Evolutionary conservation across 2,888 invertebrate species (phyloP), one percentile per base, ranked within the genome.

Genomic region (Arctia plantaginis): DNA sequence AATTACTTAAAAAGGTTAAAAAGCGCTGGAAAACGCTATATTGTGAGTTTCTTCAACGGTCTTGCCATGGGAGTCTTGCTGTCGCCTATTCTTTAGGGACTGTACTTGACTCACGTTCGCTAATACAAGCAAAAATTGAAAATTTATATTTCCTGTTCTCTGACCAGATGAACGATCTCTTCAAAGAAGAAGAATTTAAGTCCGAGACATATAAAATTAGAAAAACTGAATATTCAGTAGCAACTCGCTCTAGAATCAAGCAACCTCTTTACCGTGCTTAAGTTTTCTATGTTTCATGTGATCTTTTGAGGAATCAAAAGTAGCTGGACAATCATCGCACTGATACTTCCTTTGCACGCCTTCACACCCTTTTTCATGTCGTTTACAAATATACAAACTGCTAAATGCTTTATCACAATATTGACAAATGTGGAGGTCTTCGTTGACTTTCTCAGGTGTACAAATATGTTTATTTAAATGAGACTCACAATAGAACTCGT

Each of bases 381-480:
- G 68, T 30, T 68, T 47, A 12, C 51, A 51, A 12, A 51, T 18
- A 7, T 33, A 18, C 47, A 30, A 30, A 20, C 13, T 33, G 30
- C 23, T 47, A 30, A 68, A 68, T 20, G 20, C 33, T 30, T 33
- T 68, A 6, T 68, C 68, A 47, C 68, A 68, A 47, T 33, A 68
- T 30, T 20, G 12, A 13, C 68, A 68, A 23, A 51, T 20, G 41
- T 35, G 51, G 20, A 41, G 3, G n/a, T 55, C 8, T 27, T 27
- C n/a, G 33, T 55, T 55, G 55, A 23, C n/a, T n/a, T 23, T 55
- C 23, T 12, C 55, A 55, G 55, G 10, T n/a, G 55, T n/a, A 55
- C 55, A 55, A n/a, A n/a, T 12, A 55, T 55, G 55, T n/a, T 55
- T 55, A 55, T 55, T 12, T 33, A 55, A 55, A 55, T 51, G 23